A percentile compares a stretch with the other conserved stretches of the same genome.
Conservation (phyloP, 2,113 vertebrate species). For the Ophiodon elongatus region DNA sequence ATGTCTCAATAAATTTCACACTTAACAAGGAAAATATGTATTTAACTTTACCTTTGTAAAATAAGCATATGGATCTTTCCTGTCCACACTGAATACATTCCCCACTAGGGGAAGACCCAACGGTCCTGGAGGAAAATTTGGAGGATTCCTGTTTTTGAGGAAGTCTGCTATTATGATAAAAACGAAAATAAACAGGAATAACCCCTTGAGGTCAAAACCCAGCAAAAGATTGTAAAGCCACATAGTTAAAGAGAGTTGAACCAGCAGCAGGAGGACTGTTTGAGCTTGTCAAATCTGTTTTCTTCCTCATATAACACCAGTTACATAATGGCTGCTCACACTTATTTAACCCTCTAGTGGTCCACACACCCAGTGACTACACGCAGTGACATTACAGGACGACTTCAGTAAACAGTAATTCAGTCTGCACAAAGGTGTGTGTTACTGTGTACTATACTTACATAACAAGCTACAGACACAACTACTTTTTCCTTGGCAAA, state of each 20-base stretch:
- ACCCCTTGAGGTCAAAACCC: slow-evolving; percentile 54
- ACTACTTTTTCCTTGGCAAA: no score
- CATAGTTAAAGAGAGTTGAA: slow-evolving; percentile 54
- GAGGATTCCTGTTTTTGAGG: slow-evolving; percentile 78
- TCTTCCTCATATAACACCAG: no score
- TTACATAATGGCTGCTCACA: no score
- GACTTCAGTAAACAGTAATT: no score
- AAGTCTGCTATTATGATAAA: slow-evolving; percentile 79
- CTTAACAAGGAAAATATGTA: neutral
- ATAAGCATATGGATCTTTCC: slow-evolving; percentile 66
- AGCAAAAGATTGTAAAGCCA: slow-evolving; percentile 67
- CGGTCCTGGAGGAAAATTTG: slow-evolving; percentile 84
- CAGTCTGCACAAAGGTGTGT: neutral
- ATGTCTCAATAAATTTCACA: neutral
- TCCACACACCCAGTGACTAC: no score
- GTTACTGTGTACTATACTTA: neutral
- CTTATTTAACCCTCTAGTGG: no score
- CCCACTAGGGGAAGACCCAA: slow-evolving; percentile 80
- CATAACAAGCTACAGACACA: neutral
- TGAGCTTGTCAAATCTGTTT: no score
- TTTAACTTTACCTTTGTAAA: slow-evolving; percentile 67
- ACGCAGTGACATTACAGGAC: no score
- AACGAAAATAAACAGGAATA: slow-evolving; percentile 75
- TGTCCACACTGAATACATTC: slow-evolving; percentile 66
- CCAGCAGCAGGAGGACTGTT: neutral